Evolutionary conservation across 2,797 vertebrate species (phyloP).

Genomic region (Benthosema pterotum): DNA sequence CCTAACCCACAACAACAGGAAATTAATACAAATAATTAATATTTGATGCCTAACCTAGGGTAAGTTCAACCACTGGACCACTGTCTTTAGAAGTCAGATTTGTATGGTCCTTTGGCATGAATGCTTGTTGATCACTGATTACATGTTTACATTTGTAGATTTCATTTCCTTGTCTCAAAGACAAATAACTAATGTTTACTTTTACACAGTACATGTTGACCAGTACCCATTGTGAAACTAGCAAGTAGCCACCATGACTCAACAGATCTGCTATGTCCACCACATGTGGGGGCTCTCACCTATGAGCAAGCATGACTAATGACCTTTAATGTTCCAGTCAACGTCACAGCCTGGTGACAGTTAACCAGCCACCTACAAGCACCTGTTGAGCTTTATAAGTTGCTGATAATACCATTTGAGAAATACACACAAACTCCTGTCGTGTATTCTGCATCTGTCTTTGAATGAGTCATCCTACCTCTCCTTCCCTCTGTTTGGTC

Average conservation of each 20-base stretch:
- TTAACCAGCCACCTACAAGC: constrained; percentile 52
- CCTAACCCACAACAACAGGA: no score
- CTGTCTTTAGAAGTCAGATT: no score
- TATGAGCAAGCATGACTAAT: constrained; percentile 69
- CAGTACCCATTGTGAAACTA: constrained; percentile 40
- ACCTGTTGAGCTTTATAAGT: constrained; percentile 33
- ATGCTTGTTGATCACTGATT: no score
- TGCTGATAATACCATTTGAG: background rate
- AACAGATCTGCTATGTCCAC: constrained; percentile 47
- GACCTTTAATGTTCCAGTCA: constrained; percentile 60
- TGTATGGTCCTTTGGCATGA: no score
- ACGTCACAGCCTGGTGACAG: constrained; percentile 34
- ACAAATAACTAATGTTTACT: no score
- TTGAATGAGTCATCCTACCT: constrained; percentile 52
- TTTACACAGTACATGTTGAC: no score
- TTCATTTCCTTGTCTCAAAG: no score
- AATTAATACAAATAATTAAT: no score
- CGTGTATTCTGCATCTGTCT: background rate
- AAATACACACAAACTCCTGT: background rate
- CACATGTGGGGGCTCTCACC: constrained; percentile 52
- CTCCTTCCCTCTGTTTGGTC: constrained; percentile 35
- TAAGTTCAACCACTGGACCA: no score
- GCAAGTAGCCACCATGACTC: constrained; percentile 44
- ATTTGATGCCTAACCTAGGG: no score
- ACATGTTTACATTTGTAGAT: no score